Evolutionary conservation across 2,797 vertebrate genomes (phyloP).

Genomic region (Gymnopithys bicolor): DNA sequence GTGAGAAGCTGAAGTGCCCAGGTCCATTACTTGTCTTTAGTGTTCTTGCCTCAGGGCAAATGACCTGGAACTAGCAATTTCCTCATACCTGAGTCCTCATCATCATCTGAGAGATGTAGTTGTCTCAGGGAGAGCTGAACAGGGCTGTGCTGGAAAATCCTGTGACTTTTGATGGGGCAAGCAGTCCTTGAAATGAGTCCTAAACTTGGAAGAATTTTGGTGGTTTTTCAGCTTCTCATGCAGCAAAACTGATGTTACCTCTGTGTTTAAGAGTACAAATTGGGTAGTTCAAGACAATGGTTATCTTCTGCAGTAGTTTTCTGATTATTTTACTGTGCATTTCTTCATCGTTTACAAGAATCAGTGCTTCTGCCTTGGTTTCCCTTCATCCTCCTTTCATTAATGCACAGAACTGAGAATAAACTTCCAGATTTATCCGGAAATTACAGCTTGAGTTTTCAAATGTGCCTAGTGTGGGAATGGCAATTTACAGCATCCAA

Average conservation of each 20-base stretch:
- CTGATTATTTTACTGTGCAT: background rate
- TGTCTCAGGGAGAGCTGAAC: background rate
- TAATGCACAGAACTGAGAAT: background rate
- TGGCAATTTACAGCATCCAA: background rate
- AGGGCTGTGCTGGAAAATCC: background rate
- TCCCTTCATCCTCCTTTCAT: background rate
- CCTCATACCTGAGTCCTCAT: background rate
- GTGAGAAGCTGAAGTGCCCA: background rate
- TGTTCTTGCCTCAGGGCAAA: background rate
- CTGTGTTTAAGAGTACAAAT: background rate
- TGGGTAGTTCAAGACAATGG: background rate
- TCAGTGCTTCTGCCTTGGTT: background rate
- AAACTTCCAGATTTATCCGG: background rate
- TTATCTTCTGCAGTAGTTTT: conserved; percentile 5
- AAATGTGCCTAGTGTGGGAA: background rate
- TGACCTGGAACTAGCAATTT: background rate
- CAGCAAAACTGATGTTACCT: background rate
- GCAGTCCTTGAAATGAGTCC: background rate
- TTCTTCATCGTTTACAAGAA: background rate
- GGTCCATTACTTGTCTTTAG: background rate
- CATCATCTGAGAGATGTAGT: background rate
- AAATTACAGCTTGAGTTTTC: background rate
- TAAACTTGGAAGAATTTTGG: background rate
- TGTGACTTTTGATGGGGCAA: background rate
- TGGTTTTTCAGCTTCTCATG: background rate